phyloP scores from a whole-genome alignment of 2,113 vertebrate genomes.

The Noturus placidus region DNA sequence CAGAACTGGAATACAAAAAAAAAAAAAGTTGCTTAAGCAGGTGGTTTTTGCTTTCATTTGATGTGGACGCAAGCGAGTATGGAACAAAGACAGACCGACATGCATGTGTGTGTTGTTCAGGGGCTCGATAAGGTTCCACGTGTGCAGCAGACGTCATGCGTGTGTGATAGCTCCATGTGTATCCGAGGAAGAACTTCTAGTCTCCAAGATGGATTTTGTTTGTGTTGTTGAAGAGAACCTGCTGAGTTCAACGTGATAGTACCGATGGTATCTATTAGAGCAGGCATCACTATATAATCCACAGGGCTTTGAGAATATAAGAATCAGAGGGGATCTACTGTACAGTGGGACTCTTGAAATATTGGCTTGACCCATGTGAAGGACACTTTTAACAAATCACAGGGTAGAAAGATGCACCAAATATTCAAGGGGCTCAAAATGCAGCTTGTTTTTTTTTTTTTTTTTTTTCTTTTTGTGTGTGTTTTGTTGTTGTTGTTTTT shows the following conservation, averaged over 20 bases:
- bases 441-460: not conserved
- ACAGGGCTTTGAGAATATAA: not conserved
- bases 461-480: not conserved
- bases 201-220: not conserved
- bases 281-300: not conserved
- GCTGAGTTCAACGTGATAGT: not conserved
- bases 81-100: not conserved
- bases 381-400: not conserved
- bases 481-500: too few species aligned
- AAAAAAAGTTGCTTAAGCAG: not conserved
- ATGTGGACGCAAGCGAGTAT: not conserved
- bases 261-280: not conserved
- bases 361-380: not conserved
- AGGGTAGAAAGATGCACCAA: not conserved
- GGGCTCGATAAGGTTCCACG: not conserved
- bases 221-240: not conserved
- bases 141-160: not conserved
- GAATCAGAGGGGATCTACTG: too few species aligned
- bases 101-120: not conserved
- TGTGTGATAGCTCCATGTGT: not conserved
- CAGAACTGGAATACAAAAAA: not conserved
- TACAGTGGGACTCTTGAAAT: not conserved
- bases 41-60: not conserved
- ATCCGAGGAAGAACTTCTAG: too few species aligned
- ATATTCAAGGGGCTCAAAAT: not conserved